Percentiles rank a stretch among this genome's conserved stretches.
Evolutionary conservation across 1,140 invertebrate genomes (phyloP).

Genomic region (Anastrepha ludens): DNA sequence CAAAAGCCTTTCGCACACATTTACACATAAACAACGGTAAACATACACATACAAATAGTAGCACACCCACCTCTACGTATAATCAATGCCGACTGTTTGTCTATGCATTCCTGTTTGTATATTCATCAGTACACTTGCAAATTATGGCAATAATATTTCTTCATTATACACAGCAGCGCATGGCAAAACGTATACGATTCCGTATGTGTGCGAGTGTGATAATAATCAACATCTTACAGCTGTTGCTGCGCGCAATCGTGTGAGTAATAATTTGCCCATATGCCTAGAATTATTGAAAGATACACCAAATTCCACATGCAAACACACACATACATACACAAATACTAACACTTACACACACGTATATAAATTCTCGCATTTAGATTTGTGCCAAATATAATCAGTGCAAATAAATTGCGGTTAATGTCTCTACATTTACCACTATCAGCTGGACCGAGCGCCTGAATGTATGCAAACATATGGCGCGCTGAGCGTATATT

Average conservation of each 20-base stretch:
- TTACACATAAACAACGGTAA: not conserved
- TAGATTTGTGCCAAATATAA: constrained; percentile 11
- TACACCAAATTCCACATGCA: not conserved
- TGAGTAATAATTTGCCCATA: constrained; percentile 34
- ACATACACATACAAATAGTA: not conserved
- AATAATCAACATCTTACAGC: constrained; percentile 17
- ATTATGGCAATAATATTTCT: constrained; percentile 52
- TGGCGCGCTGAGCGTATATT: not conserved
- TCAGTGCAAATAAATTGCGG: constrained; percentile 48
- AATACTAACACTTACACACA: not conserved
- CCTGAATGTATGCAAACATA: constrained; percentile 14
- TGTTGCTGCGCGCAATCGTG: not conserved
- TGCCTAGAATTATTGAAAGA: not conserved
- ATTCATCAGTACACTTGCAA: constrained; percentile 30
- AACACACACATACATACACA: not conserved
- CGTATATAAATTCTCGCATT: not conserved
- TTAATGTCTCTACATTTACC: not conserved
- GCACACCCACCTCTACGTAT: no score
- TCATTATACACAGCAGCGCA: constrained; percentile 6
- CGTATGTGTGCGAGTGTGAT: not conserved
- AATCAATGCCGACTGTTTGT: not conserved
- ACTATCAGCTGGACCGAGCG: not conserved
- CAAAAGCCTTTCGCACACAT: not conserved
- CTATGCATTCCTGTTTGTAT: constrained; percentile 12
- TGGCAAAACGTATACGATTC: not conserved